These are phyloP conservation scores for Heliangelus exortis DNA, from an alignment of 2,797 vertebrate genomes.

Conservation along the genomic window DNA sequence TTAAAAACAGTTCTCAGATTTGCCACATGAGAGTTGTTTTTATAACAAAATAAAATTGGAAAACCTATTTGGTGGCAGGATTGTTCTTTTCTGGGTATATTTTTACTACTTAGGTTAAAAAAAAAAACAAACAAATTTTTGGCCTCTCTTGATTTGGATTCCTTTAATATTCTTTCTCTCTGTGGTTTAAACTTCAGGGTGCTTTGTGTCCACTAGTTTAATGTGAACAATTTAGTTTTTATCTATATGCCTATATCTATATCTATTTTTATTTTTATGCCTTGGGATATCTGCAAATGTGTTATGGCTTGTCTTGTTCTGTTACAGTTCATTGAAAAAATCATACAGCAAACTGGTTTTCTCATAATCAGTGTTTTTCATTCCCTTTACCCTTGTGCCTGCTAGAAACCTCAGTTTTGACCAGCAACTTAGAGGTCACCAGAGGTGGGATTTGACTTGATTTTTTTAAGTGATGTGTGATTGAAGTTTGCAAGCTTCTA, in stretches of 20 bases:
- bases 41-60: not conserved
- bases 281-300: not conserved
- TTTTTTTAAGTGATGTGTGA: not conserved
- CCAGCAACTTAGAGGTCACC: not conserved
- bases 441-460: not conserved
- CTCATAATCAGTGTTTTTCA: not conserved
- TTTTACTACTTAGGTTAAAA: not conserved
- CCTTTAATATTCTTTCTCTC: not conserved
- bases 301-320: not conserved
- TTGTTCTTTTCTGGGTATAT: not conserved
- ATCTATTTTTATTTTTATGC: not conserved
- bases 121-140: not conserved
- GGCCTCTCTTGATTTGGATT: not conserved
- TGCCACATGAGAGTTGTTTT: not conserved
- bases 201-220: not conserved
- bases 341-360: not conserved
- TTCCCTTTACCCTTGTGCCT: not conserved
- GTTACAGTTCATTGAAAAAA: not conserved
- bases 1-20: not conserved
- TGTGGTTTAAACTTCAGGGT: not conserved
- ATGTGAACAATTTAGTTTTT: not conserved
- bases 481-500: not conserved
- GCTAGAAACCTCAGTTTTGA: not conserved
- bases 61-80: not conserved
- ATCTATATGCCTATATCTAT: too few relatives aligned